phyloP scores from a whole-genome alignment of 2,888 invertebrate species.

The Heliothis peltigera region DNA sequence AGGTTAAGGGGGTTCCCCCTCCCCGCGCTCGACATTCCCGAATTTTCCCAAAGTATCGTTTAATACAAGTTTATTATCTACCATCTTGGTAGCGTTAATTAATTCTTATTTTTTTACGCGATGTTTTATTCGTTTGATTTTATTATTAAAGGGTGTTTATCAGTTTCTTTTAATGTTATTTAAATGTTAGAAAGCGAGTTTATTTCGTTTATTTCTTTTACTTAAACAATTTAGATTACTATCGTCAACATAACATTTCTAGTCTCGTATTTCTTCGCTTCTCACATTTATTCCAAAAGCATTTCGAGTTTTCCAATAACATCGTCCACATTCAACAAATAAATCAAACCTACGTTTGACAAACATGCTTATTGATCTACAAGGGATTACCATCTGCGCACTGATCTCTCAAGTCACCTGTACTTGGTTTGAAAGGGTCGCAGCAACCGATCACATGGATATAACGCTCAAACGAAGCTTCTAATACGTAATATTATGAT shows the following conservation, averaged over 20 bases:
- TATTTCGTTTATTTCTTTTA: too few species aligned
- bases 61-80: slow-evolving; percentile 88
- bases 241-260: too few species aligned
- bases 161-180: background rate
- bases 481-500: background rate
- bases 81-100: slow-evolving; percentile 82
- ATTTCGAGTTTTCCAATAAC: too few species aligned
- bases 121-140: slow-evolving; percentile 45
- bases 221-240: too few species aligned
- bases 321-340: too few species aligned
- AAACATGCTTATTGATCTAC: slow-evolving; percentile 1
- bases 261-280: too few species aligned
- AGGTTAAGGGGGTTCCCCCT: slow-evolving; percentile 79
- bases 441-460: slow-evolving; percentile 1
- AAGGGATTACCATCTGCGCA: slow-evolving; percentile 11
- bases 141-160: background rate
- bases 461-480: background rate
- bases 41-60: slow-evolving; percentile 87
- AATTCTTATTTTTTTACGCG: slow-evolving; percentile 74
- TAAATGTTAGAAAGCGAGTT: background rate
- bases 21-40: slow-evolving; percentile 74
- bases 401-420: slow-evolving; percentile 16
- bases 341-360: background rate
- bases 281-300: too few species aligned
- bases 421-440: slow-evolving; percentile 16